Evolutionary conservation across 2,797 vertebrate species (phyloP).

Genomic region (Botia kubotai): DNA sequence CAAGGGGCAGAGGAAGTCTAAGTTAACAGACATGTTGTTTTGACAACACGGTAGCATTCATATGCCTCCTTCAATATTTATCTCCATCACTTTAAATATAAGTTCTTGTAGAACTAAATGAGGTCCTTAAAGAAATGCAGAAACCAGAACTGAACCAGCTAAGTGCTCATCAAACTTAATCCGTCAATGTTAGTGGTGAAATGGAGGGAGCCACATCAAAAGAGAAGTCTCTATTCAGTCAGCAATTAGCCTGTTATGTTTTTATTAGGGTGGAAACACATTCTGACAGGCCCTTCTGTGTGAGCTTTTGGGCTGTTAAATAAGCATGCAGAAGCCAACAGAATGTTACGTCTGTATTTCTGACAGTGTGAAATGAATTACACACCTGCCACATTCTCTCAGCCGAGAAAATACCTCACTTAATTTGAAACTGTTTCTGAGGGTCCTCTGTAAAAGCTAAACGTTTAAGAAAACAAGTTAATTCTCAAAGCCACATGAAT

Average conservation of each 20-base stretch:
- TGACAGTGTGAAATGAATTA: slow-evolving; percentile 24
- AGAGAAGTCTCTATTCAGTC: not conserved
- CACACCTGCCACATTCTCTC: slow-evolving; percentile 12
- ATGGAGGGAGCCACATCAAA: not conserved
- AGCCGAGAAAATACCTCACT: not conserved
- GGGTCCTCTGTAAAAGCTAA: not conserved
- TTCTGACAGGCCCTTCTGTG: slow-evolving; percentile 11
- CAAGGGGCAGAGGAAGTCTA: not conserved
- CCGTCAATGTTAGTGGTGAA: slow-evolving; percentile 6
- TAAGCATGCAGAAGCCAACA: not conserved
- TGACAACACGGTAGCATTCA: slow-evolving; percentile 40
- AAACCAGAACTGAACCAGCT: slow-evolving; percentile 27
- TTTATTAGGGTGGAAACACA: slow-evolving; percentile 13
- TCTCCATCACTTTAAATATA: slow-evolving; percentile 28
- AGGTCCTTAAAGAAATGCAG: slow-evolving; percentile 18
- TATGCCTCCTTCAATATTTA: slow-evolving; percentile 38
- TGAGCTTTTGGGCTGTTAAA: slow-evolving; percentile 23
- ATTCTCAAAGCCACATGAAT: not conserved
- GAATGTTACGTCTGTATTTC: not conserved
- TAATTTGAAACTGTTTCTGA: not conserved
- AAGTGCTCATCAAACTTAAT: slow-evolving; percentile 23
- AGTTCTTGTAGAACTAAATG: not conserved
- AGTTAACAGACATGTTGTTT: slow-evolving; percentile 24
- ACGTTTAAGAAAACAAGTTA: not conserved
- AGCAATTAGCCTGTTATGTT: not conserved